Base-by-base conservation (phyloP, 2,113 vertebrate species). In the Clarias magur region DNA sequence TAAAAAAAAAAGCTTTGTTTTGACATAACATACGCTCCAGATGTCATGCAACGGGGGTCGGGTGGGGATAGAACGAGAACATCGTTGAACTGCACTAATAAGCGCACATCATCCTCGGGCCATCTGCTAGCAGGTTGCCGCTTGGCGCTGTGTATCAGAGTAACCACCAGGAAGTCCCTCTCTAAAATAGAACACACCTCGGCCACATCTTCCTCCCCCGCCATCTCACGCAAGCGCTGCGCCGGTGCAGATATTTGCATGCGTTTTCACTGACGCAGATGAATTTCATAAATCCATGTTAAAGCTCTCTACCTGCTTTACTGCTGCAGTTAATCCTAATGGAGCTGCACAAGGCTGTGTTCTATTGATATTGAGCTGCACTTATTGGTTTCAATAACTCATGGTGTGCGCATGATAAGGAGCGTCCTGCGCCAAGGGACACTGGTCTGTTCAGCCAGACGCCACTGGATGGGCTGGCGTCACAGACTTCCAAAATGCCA, bases 61-160 rank as follows among this genome's bases (percentile, higher is more conserved):
- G 12, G 42, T 21, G 68, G 68, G 4, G 17, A 12, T 60, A 25
- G 70, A 73, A 82, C 63, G 76, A 59, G 75, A 83, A 83, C 84
- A 72, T 86, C 34, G 57, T 72, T 63, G 79, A 87, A 82, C 82
- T 87, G 83, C 81, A 88, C 87, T 86, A 88, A 70, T 79, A 86
- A 80, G 76, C 67, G 84, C 60, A 54, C 81, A 85, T 90, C 89
- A 88, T 84, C 63, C 82, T 76, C 48, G 34, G 72, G 68, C 87
- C 89, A 90, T 90, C 89, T 88, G 89, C 85, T 90, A 76, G 86
- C 68, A 86, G 85, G 89, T 88, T 90, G 85, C 84, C 89, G 86
- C 89, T 38, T 30, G n/a, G 84, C 67, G 76, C 54, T 80, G 68
- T 70, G 85, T 81, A 84, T 86, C 87, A 70, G 87, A 67, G 72